Evolutionary conservation across 1,140 invertebrate genomes (phyloP), one percentile per base, ranked within the genome.

Genomic region (Hypothenemus hampei): DNA sequence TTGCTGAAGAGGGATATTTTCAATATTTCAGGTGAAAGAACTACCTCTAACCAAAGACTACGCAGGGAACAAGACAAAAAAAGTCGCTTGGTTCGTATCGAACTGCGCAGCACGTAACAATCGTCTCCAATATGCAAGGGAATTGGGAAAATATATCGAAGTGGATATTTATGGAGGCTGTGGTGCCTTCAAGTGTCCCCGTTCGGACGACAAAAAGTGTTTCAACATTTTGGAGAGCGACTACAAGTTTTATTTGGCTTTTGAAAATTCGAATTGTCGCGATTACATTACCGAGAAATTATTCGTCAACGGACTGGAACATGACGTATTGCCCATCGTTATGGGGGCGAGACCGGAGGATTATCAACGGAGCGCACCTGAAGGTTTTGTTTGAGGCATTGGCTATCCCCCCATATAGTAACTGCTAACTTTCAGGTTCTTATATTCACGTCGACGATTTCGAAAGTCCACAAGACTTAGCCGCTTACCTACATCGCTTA

Each of bases 261-360:
- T 98, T 69, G 93, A 97, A 74, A 98, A 98, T 73, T 94, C 93
- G 0, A 93, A 97, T 64, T 98, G 95, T 71, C 80, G 83, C 41
- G 93, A 98, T 72, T 98, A 98, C 70, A 90, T 97, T 37, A 97
- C 94, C 0, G 95, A 98, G 69, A 98, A 98, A 69, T 93, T 97
- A 69, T 97, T 92, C 68, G 88, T 93, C 31, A 96, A 96, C 70
- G 92, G 91, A 41, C 75, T 96, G 15, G 81, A 85, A 49, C 85
- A 92, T 61, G 86, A 92, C 66, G 66, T 70, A n/a, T 54, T 71
- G 39, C 69, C 69, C 31, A 69, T 70, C 19, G 95, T 97, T 13
- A 97, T 98, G 92, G 96, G 96, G 1, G 94, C 91, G 0, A 81
- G 87, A 24, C 85, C 85, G 0, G 84, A 87, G 22, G 93, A 98